Evolutionary conservation across 2,113 vertebrate species (phyloP), one percentile per base, ranked within the genome.

Genomic region (Lipophrys pholis): DNA sequence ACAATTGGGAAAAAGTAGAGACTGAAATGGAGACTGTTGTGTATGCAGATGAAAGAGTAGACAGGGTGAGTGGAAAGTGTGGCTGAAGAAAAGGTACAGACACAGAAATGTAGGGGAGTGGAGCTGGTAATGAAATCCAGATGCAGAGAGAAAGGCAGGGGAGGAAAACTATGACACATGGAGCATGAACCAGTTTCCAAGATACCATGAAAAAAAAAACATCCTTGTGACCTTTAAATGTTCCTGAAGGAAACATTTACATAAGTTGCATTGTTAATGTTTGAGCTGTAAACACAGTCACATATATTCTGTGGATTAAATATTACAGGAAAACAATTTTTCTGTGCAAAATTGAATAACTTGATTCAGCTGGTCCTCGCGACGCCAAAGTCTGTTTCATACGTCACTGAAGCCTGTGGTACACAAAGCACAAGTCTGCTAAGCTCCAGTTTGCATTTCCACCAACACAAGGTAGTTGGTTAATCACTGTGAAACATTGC

Each of bases 91-190:
- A 86, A 83, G 83, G 80, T 73, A 68, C 53, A 36, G 57, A 64
- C 57, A 53, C 7, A 72, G 76, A 75, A 80, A 41, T 42, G 69
- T 14, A 60, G 21, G 58, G 55, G 68, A 85, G 76, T 48, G 39
- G 54, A 21, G 36, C 76, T 68, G 50, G 52, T 83, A 89, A 88
- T 90, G 78, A 82, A 82, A 88, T 65, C 67, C 90, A 90, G 83
- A 86, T 85, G 87, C 56, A 75, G 14, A 45, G 50, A 72, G 60
- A 71, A 72, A 60, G 30, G 36, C 75, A 30, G 21, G 21, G 21
- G 21, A n/a, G n/a, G 21, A 4, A 30, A 30, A 30, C 21, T 30
- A 30, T 30, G 21, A 30, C 21, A 30, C 21, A 30, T 30, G 21
- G 21, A 30, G 21, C 21, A 30, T 30, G 21, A 30, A 30, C 21